These are phyloP conservation scores for Himalopsyche kuldschensis DNA, from an alignment of 2,888 invertebrate genomes.

Conservation along the genomic window DNA sequence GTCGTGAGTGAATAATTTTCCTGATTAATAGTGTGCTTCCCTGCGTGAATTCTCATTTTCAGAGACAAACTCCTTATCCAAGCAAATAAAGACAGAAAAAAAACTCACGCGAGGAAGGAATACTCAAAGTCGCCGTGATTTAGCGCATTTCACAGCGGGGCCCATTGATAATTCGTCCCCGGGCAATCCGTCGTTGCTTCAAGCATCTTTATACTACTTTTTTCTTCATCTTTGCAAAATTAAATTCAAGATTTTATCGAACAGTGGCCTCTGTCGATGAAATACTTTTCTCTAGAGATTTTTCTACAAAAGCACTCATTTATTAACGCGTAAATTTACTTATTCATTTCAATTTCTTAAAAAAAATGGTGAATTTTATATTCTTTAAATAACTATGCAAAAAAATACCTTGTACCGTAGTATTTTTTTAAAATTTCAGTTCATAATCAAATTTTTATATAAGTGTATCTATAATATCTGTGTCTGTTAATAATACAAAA, in stretches of 20 bases:
- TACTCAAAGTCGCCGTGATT: neutral
- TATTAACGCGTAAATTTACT: no score
- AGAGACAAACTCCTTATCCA: constrained; percentile 1
- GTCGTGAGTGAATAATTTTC: neutral
- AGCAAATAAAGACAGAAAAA: neutral
- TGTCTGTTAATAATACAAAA: no score
- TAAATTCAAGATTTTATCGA: neutral
- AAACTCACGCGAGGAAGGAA: neutral
- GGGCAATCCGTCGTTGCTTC: neutral
- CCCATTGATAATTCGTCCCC: neutral
- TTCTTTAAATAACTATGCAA: no score
- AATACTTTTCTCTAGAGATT: no score
- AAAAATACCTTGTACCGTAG: no score
- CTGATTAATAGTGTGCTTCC: neutral
- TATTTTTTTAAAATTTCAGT: no score
- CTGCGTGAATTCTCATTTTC: neutral
- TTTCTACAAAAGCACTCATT: no score
- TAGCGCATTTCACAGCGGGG: neutral
- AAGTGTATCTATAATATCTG: no score
- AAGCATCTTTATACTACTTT: neutral
- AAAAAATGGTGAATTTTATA: no score
- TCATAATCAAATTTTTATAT: no score
- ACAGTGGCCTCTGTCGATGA: no score
- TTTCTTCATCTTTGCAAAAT: neutral
- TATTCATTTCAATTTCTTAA: no score